Conservation (phyloP, 2,797 vertebrate genomes). For the Rhinatrema bivittatum region DNA sequence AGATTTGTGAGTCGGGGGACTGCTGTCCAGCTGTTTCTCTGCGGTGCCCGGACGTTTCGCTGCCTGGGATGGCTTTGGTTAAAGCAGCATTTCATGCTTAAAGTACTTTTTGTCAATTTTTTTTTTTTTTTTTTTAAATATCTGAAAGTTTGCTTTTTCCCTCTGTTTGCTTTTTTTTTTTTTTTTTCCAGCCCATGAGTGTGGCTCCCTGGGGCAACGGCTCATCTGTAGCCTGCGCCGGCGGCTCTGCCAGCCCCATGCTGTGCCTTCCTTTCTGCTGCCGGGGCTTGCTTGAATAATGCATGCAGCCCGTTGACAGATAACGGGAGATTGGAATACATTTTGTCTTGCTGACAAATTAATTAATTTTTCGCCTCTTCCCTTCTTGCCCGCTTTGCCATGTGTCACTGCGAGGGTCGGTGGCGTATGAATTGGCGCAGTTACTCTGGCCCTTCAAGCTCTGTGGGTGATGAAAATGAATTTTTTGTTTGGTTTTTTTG, state of each 20-base stretch:
- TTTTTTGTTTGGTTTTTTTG: no score
- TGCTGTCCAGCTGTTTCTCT: background rate
- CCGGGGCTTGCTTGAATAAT: conserved; percentile 43
- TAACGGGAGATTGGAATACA: conserved; percentile 46
- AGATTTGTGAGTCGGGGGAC: no score
- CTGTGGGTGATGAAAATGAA: no score
- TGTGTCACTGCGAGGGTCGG: no score
- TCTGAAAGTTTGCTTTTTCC: no score
- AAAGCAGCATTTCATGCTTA: no score
- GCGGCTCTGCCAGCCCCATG: conserved; percentile 27
- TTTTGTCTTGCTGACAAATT: conserved; percentile 47
- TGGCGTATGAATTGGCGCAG: no score
- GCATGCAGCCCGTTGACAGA: conserved; percentile 34
- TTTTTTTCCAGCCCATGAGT: no score
- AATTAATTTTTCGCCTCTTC: conserved; percentile 41
- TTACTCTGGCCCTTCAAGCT: no score
- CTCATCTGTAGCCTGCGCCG: conserved; percentile 16
- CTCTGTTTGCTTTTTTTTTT: no score
- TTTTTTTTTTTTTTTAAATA: no score
- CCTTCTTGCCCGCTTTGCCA: conserved; percentile 12
- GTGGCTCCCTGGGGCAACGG: conserved; percentile 29
- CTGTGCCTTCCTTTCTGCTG: conserved; percentile 22
- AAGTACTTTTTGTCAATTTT: no score
- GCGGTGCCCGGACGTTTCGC: conserved; percentile 6
- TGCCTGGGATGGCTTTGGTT: background rate